Percentiles rank a stretch among this genome's conserved stretches.
These are phyloP conservation scores for Microhierax caerulescens DNA, from an alignment of 2,797 vertebrate species.

Conservation along the genomic window DNA sequence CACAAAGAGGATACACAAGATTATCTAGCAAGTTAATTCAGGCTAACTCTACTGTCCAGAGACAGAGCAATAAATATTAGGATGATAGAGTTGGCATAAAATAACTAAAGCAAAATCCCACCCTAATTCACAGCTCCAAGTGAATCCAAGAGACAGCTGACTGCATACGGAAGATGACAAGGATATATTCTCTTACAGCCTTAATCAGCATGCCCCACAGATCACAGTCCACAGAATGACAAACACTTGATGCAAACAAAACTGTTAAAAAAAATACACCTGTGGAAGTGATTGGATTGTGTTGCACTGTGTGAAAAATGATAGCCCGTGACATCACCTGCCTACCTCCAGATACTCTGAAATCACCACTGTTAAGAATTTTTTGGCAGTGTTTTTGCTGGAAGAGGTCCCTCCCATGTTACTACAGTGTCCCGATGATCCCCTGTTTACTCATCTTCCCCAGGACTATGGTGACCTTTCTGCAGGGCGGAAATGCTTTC, in stretches of 20 bases:
- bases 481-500: constrained; percentile 45
- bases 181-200: not conserved
- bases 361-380: not conserved
- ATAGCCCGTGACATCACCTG: not conserved
- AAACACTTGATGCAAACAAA: not conserved
- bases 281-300: not conserved
- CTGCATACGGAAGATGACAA: not conserved
- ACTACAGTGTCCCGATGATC: not conserved
- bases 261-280: not conserved
- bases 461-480: constrained; percentile 42
- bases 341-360: not conserved
- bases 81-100: not conserved
- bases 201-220: not conserved
- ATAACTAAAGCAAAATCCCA: not conserved
- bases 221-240: not conserved
- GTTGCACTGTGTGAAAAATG: not conserved
- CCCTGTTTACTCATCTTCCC: not conserved
- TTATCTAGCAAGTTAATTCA: not conserved
- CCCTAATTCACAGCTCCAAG: not conserved
- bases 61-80: not conserved
- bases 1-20: not conserved
- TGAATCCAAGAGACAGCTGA: not conserved
- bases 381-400: constrained; percentile 2
- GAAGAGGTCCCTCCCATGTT: not conserved
- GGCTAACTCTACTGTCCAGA: not conserved